phyloP scores from a whole-genome alignment of 2,888 invertebrate species.

The Orthonychiurus folsomi region DNA sequence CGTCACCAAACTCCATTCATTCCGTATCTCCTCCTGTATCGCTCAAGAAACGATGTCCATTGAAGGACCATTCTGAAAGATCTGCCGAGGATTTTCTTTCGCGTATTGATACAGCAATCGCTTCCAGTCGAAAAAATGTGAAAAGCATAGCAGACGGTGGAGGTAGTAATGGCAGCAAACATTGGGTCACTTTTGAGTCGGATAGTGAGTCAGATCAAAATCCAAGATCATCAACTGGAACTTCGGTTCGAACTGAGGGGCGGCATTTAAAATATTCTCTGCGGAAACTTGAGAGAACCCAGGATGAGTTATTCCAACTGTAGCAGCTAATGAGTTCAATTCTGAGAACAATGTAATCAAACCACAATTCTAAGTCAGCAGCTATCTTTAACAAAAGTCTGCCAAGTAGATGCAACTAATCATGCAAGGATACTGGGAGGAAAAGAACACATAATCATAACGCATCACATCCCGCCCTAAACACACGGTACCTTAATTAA shows the following conservation, averaged over 20 bases:
- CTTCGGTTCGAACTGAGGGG: constrained; percentile 61
- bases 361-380: too few relatives aligned
- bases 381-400: neutral
- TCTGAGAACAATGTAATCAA: neutral
- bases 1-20: neutral
- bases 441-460: neutral
- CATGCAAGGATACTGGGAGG: constrained; percentile 9
- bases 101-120: constrained; percentile 45
- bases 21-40: neutral
- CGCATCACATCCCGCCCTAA: neutral
- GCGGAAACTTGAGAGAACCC: constrained; percentile 69
- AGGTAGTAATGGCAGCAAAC: constrained; percentile 42
- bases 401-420: neutral
- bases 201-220: constrained; percentile 37
- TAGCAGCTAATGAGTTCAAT: too few relatives aligned
- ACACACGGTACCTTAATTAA: neutral
- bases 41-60: constrained; percentile 14
- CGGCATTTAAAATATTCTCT: constrained; percentile 69
- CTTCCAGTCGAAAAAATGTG: constrained; percentile 44
- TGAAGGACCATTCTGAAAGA: constrained; percentile 39
- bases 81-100: constrained; percentile 44
- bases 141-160: constrained; percentile 41
- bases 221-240: constrained; percentile 19
- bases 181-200: constrained; percentile 39
- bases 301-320: constrained; percentile 85